These are phyloP conservation scores for Macropus fuliginosus DNA, from an alignment of 2,797 vertebrate species.

Conservation along the genomic window DNA sequence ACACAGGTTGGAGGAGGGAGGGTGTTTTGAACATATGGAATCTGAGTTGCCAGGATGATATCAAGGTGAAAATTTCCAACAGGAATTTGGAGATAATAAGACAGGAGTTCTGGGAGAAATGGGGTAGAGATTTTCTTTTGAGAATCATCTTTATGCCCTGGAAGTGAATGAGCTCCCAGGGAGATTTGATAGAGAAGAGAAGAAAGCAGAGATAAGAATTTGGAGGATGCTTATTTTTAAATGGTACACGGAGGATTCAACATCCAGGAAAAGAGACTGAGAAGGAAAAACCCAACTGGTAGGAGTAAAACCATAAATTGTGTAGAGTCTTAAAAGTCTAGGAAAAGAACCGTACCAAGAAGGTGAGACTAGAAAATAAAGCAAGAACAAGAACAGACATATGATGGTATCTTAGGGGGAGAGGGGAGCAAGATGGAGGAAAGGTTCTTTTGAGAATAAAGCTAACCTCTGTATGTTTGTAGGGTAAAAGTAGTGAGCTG, in stretches of 20 bases:
- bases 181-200: neutral
- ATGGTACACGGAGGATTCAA: neutral
- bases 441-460: neutral
- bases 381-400: neutral
- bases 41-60: neutral
- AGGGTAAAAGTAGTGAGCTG: neutral
- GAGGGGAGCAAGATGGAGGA: neutral
- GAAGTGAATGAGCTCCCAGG: neutral
- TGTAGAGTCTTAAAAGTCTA: neutral
- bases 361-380: neutral
- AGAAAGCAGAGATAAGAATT: neutral
- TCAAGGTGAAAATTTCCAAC: neutral
- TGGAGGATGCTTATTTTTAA: neutral
- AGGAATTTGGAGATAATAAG: neutral
- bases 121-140: neutral
- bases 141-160: neutral
- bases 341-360: neutral
- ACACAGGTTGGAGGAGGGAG: accelerated
- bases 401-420: neutral
- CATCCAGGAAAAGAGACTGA: neutral
- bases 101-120: neutral
- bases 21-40: neutral
- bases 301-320: neutral
- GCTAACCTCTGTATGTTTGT: neutral
- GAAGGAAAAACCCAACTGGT: neutral